Evolutionary conservation across 2,888 invertebrate genomes (phyloP), one percentile per base, ranked within the genome.

Genomic region (Ophioninae sp.): DNA sequence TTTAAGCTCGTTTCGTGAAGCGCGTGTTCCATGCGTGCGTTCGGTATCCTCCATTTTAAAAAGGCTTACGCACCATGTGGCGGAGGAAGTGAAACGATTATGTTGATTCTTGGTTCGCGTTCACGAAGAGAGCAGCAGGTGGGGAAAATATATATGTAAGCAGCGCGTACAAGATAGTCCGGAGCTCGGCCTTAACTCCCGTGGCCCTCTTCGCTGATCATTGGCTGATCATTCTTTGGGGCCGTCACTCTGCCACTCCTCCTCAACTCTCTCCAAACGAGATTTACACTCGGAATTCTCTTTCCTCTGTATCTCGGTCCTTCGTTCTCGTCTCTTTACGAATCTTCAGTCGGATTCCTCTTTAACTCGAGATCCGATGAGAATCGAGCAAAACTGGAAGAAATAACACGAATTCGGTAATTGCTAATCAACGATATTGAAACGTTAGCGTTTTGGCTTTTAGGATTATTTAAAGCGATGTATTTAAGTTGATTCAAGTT

Each of bases 171-270:
- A 67, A 76, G 67, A 76, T 41, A 76, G 20, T 74, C 10, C 78
- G 17, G 57, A 70, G 76, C 78, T 74, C 79, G 78, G 82, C 81
- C 75, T 79, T 70, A 13, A 73, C 75, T 74, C 77, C 65, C 77
- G 79, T 37, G 81, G 77, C 70, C 72, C 64, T 70, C 70, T 72
- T 72, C 67, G 70, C 78, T 81, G 84, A 86, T 86, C 85, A 86
- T 86, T 86, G 86, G 86, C 81, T 86, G 86, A 86, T 86, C 79
- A 86, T 82, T 65, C 80, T 81, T 69, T 30, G 86, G 82, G 86
- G 86, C 86, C 86, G 86, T 85, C 84, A 86, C 86, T 84, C 76
- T 78, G 81, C 84, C 82, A 83, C 80, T 84, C 83, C 85, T 85
- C 85, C 79, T 65, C 65, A 37, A 67, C 80, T 80, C 77, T 69